Evolutionary conservation across 2,113 vertebrate species (phyloP).

Genomic region (Pterocles burchelli): DNA sequence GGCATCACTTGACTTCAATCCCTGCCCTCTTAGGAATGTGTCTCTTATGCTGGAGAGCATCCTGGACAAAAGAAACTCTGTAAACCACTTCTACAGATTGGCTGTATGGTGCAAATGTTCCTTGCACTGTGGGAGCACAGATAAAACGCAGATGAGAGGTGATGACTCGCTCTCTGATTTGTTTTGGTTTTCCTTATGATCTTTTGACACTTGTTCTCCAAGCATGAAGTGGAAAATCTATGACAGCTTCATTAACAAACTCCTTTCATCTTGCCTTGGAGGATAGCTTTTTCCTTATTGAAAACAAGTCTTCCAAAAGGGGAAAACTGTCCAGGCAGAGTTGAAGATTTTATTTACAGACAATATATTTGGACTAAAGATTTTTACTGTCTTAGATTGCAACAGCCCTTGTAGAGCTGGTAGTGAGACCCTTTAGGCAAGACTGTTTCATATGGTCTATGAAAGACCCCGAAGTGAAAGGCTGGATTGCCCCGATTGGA

Average conservation of each 20-base stretch:
- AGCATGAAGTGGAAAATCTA: neutral
- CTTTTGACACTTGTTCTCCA: neutral
- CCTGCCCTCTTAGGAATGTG: neutral
- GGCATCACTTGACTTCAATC: neutral
- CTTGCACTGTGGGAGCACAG: neutral
- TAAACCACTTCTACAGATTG: neutral
- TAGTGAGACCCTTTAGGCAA: neutral
- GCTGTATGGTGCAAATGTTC: neutral
- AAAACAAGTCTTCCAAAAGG: neutral
- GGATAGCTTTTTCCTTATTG: neutral
- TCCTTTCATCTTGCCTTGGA: neutral
- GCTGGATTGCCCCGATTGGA: neutral
- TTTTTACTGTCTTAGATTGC: neutral
- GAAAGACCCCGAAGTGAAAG: neutral
- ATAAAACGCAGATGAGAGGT: neutral
- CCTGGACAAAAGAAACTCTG: neutral
- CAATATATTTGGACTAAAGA: neutral
- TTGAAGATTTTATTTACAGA: neutral
- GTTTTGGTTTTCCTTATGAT: neutral
- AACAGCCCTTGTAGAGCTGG: neutral
- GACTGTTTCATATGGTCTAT: neutral
- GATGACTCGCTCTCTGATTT: neutral
- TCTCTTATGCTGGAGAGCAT: neutral
- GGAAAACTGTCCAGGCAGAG: neutral
- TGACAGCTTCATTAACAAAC: neutral